phyloP scores from a whole-genome alignment of 2,888 invertebrate species.

The Eilema griseolum region DNA sequence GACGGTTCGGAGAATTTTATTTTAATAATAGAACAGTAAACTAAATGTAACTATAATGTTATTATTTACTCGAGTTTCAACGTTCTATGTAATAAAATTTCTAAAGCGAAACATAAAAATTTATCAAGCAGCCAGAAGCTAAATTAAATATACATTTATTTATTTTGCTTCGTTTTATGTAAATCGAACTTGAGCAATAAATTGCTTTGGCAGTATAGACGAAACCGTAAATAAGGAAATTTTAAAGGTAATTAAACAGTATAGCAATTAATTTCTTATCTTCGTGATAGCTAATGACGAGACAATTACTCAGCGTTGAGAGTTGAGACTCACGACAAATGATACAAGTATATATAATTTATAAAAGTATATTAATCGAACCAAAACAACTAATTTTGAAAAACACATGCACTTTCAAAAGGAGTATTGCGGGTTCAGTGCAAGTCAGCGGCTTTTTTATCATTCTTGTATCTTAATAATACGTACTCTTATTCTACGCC shows the following conservation, averaged over 20 bases:
- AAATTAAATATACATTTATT: constrained; percentile 3
- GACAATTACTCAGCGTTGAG: constrained; percentile 38
- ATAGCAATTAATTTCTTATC: constrained; percentile 37
- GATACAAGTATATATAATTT: neutral
- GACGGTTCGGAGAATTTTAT: constrained; percentile 19
- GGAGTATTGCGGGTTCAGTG: neutral
- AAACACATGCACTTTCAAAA: no score
- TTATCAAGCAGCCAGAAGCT: neutral
- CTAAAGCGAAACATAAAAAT: neutral
- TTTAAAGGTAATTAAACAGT: constrained; percentile 40
- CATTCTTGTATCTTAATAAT: neutral
- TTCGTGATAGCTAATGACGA: constrained; percentile 32
- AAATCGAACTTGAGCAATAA: neutral
- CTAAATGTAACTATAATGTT: neutral
- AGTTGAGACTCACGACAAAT: neutral
- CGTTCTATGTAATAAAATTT: neutral
- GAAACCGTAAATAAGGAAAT: constrained; percentile 23
- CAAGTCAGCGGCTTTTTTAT: neutral
- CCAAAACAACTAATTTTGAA: no score
- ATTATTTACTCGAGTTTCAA: neutral
- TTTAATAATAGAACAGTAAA: no score
- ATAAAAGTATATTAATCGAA: no score
- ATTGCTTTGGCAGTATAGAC: neutral
- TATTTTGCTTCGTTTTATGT: constrained; percentile 9
- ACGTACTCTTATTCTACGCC: neutral